Evolutionary conservation across 2,888 invertebrate genomes (phyloP), one percentile per base, ranked within the genome.

Genomic region (Tortrix viridana): DNA sequence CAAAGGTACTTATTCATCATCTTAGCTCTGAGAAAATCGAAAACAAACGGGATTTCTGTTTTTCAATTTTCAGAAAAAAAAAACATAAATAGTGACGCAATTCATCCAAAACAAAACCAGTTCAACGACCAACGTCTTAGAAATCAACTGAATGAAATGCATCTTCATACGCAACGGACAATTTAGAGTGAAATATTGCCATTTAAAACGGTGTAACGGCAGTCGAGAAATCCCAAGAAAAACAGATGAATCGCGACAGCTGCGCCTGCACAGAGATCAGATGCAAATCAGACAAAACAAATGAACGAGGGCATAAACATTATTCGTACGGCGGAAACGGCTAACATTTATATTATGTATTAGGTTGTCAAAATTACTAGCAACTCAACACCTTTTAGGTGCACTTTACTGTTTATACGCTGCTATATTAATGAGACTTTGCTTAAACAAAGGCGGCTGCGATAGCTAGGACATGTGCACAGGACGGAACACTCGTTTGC

Each of bases 121-220:
- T 43, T 43, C 43, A 43, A 32, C 32, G 5, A 23, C 20, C 16
- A n/a, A 23, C 23, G 16, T 44, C 37, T 49, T 43, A 37, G n/a
- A n/a, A 55, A 60, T 46, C 22, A 59, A 54, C 41, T 16, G n/a
- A 41, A 20, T 54, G 23, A 60, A 53, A 47, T 60, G 18, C 43
- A 49, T 32, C 58, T 49, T 50, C 43, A 52, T 46, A 56, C 32
- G 65, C 71, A 71, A 72, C 71, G 73, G 73, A 70, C 70, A 63
- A 75, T 75, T 75, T 75, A 71, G 74, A 73, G 63, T 77, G 74
- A 77, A 69, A 76, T 70, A 74, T 73, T 62, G 69, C 66, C 59
- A 65, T 71, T 71, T 70, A 54, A 65, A 72, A 69, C 71, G 63
- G 68, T 66, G 67, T 66, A 67, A 70, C 68, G 60, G 69, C 61